Evolutionary conservation across 2,797 vertebrate genomes (phyloP), one percentile per base, ranked within the genome.

Genomic region (Schizothorax lantsangensis): DNA sequence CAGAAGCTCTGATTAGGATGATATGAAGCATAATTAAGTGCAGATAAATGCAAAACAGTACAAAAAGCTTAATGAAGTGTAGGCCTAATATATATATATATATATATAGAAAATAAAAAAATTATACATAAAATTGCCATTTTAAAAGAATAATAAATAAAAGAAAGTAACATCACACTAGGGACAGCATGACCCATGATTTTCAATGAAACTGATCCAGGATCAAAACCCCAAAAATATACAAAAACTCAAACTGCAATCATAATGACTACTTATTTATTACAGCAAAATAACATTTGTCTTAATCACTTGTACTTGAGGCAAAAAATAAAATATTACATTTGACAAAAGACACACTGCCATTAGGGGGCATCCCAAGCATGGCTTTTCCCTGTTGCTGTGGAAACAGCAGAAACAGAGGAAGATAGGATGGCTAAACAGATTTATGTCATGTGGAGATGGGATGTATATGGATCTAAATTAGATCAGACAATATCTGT

Each of bases 341-440:
- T 93, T 92, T 92, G 92, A 94, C 91, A 90, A 90, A 90, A 91
- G 87, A 84, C 89, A 93, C 92, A 93, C 92, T 90, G 94, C 95
- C 96, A 96, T 94, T 96, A 96, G 95, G 95, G 95, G 95, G 95
- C 95, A 96, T 93, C 93, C 95, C 95, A 95, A 94, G 95, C 96
- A 94, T 95, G 94, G 94, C 92, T 95, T 95, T 96, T 95, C 73
- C 83, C 40, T 79, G 88, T 88, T 89, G 89, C 87, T 88, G 88
- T 89, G 72, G 88, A 84, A 77, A 89, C 88, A 49, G 77, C 83
- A 54, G 78, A 83, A 74, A 54, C 12, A 2, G 23, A 57, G 43
- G 75, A 21, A 23, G 36, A 54, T 12, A 19, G 6, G 81, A 69
- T 19, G 15, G 40, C 69, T n/a, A 59, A 64, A 52, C 26, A 33